Evolutionary conservation across 2,113 vertebrate genomes (phyloP).

Genomic region (Chionodraco myersi): DNA sequence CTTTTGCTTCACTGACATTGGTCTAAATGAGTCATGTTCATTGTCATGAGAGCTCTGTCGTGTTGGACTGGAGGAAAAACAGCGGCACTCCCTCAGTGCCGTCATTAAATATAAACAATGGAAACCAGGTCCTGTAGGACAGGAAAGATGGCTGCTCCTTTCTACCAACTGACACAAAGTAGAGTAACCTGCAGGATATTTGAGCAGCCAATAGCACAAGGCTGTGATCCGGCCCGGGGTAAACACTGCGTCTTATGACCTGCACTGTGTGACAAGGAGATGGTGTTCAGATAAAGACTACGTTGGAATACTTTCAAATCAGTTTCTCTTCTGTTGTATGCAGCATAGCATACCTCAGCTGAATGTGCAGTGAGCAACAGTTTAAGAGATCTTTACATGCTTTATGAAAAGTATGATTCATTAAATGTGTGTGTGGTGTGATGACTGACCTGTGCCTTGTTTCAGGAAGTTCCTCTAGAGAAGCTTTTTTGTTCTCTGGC

Average conservation of each 20-base stretch:
- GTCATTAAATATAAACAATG: conserved; percentile 83
- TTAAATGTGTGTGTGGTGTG: not conserved
- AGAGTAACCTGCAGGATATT: conserved; percentile 68
- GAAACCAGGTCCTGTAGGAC: conserved; percentile 73
- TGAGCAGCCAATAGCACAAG: conserved; percentile 62
- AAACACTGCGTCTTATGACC: conserved; percentile 58
- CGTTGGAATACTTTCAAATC: conserved; percentile 8
- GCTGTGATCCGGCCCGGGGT: conserved; percentile 49
- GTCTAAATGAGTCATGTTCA: conserved; percentile 35
- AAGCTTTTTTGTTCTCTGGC: conserved; percentile 82
- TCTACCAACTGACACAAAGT: conserved; percentile 46
- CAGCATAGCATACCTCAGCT: conserved; percentile 12
- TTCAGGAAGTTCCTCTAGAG: conserved; percentile 79
- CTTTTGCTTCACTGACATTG: conserved; percentile 19
- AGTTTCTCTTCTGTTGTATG: conserved; percentile 49
- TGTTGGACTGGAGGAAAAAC: conserved; percentile 57
- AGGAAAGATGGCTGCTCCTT: conserved; percentile 74
- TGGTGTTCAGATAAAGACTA: conserved; percentile 55
- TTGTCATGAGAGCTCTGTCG: conserved; percentile 42
- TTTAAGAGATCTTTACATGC: not conserved
- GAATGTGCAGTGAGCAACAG: not conserved
- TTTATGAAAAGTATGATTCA: not conserved
- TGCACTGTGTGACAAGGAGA: conserved; percentile 11
- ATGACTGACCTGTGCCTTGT: conserved; percentile 86
- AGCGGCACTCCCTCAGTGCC: conserved; percentile 61